Conservation (phyloP, 2,113 vertebrate genomes). For the Epinephelus fuscoguttatus region DNA sequence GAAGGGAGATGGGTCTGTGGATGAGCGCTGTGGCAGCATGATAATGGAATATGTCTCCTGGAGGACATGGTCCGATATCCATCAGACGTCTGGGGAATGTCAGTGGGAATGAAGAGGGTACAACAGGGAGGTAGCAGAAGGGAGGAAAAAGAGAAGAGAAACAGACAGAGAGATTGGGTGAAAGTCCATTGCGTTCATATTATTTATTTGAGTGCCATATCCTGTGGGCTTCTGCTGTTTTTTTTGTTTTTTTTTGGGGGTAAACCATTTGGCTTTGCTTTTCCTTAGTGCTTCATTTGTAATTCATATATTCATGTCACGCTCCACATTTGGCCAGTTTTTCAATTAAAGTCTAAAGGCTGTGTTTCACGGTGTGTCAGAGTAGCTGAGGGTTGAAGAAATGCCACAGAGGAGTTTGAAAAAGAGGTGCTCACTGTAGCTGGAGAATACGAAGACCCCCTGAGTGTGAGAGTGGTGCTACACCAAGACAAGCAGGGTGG, state of each 20-base stretch:
- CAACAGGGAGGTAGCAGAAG: constrained; percentile 33
- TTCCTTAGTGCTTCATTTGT: constrained; percentile 18
- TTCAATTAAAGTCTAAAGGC: constrained; percentile 40
- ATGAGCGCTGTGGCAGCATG: constrained; percentile 72
- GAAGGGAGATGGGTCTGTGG: constrained; percentile 66
- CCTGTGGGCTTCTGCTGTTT: constrained; percentile 45
- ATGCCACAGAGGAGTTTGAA: constrained; percentile 43
- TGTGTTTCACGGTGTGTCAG: constrained; percentile 29
- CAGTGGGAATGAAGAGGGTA: constrained; percentile 51
- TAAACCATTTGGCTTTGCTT: constrained; percentile 22
- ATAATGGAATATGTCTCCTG: constrained; percentile 78
- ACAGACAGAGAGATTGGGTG: constrained; percentile 23
- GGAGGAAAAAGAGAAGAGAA: constrained; percentile 6
- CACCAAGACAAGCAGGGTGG: constrained; percentile 11
- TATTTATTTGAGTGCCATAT: constrained; percentile 46
- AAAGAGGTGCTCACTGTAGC: constrained; percentile 28
- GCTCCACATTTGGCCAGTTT: constrained; percentile 48
- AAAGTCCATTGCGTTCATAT: constrained; percentile 55
- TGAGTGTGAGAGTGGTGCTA: constrained; percentile 20
- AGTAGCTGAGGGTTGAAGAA: constrained; percentile 19
- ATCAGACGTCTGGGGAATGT: constrained; percentile 71
- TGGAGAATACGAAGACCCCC: constrained; percentile 33
- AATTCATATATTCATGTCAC: constrained; percentile 43
- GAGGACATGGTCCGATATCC: constrained; percentile 74
- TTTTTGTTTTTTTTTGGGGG: background rate